A percentile compares a stretch with the other conserved stretches of the same genome.
Conservation (phyloP, 2,797 vertebrate genomes). For the Pogoniulus pusillus region DNA sequence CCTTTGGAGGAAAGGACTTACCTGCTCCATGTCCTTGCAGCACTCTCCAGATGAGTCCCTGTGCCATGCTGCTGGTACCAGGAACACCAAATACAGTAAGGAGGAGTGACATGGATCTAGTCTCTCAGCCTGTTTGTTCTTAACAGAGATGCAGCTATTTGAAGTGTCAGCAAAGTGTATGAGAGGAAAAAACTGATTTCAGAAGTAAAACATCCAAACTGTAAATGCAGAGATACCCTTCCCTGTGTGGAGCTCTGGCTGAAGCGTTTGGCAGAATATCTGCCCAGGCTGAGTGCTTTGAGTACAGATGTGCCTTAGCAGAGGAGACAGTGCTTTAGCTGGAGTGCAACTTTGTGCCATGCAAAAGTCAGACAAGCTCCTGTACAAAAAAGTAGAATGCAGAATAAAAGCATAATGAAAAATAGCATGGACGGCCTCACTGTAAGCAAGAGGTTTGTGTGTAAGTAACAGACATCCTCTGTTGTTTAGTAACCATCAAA, state of each 20-base stretch:
- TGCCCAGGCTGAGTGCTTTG: not conserved
- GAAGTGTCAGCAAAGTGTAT: not conserved
- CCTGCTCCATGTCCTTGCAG: not conserved
- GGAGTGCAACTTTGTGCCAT: not conserved
- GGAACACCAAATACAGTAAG: not conserved
- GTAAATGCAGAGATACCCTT: not conserved
- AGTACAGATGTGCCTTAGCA: not conserved
- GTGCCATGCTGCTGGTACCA: fast-evolving
- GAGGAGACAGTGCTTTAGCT: not conserved
- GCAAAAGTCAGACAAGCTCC: not conserved
- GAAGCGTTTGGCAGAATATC: not conserved
- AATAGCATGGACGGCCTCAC: not conserved
- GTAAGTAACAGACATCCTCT: not conserved
- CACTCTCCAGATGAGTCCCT: no score
- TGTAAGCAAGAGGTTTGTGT: not conserved
- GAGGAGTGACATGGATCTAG: not conserved
- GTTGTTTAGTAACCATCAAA: not conserved
- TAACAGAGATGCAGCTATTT: not conserved
- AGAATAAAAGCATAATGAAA: not conserved
- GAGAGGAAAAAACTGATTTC: not conserved
- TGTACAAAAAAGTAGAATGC: not conserved
- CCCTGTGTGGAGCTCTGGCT: not conserved
- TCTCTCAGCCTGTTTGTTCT: not conserved
- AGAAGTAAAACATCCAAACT: not conserved
- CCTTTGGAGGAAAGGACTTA: not conserved